Evolutionary conservation across 2,113 vertebrate genomes (phyloP), one percentile per base, ranked within the genome.

Genomic region (Oryzias melastigma): DNA sequence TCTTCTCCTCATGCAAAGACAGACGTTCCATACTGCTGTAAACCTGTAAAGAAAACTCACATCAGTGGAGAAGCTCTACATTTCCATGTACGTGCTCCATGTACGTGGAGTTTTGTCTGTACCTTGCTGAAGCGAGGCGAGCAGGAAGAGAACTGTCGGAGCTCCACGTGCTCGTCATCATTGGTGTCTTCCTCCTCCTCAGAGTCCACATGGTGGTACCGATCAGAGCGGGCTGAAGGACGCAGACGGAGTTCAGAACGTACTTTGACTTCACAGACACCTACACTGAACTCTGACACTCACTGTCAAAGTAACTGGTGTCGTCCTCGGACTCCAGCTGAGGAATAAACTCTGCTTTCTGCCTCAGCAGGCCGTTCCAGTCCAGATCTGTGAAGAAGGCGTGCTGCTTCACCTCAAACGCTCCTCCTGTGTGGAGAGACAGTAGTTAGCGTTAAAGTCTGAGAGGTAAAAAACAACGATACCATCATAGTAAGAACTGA

Each of bases 301-400:
- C 76, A 98, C 97, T 99, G 91, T 99, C 97, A 84, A 99, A 99
- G 89, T 99, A 99, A 85, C 96, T 98, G 59, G 97, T 99, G 83
- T 99, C 97, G 74, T 99, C 97, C 83, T 99, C 96, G 0, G 96
- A 97, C 85, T 98, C 97, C 80, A 99, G 75, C 69, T 99, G 96
- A 6, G 96, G 97, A 78, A 99, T 98, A 85, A 99, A 99, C 86
- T 99, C 97, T 1, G 97, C 96, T 78, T 98, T 98, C 89, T 98
- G 97, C n/a, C 97, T 94, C 73, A 99, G 93, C 57, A 99, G 93
- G 81, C 94, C 92, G 80, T 94, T 98, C 97, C 97, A 99, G 92
- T 99, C 95, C 90, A 99, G 89, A 55, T 94, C 92, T 13, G 86
- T 93, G 78, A 99, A 99, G 91, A 99, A 98, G 0, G 89, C 76